These are phyloP conservation scores for Lethenteron camtschaticum DNA, from an alignment of 2,113 vertebrate species.

Conservation along the genomic window DNA sequence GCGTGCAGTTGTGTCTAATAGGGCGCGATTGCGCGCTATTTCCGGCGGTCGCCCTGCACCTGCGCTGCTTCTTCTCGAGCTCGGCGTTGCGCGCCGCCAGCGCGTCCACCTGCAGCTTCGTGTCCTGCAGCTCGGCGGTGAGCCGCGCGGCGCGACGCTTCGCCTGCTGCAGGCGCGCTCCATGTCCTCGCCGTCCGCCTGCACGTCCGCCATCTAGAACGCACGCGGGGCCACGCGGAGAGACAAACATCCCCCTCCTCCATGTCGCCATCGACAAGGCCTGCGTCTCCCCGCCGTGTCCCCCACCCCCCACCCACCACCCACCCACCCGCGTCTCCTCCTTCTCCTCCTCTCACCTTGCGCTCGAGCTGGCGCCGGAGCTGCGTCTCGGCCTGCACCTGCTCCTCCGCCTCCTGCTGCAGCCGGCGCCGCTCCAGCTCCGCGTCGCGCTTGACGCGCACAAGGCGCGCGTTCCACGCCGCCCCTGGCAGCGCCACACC, in stretches of 20 bases:
- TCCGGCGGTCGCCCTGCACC: not conserved
- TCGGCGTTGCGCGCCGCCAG: not conserved
- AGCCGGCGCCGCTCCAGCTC: constrained; percentile 83
- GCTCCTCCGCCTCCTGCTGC: constrained; percentile 85
- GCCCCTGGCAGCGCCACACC: no score
- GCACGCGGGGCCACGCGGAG: no score
- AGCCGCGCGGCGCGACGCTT: not conserved
- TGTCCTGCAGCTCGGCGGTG: constrained; percentile 5
- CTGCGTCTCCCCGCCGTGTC: no score
- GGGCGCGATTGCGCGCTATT: no score
- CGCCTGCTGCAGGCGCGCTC: not conserved
- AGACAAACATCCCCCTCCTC: no score
- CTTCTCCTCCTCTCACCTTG: constrained; percentile 26
- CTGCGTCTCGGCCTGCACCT: constrained; percentile 81
- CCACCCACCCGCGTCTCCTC: no score
- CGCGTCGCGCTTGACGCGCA: constrained; percentile 56
- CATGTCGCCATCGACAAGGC: no score
- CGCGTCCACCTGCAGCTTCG: not conserved
- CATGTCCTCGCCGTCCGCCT: not conserved
- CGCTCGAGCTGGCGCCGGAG: constrained; percentile 71
- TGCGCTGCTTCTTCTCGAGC: not conserved
- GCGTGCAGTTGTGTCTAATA: no score
- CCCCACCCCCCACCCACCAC: no score
- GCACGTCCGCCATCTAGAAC: not conserved
- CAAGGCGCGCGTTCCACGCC: constrained; percentile 79